A percentile compares a stretch with the other conserved stretches of the same genome.
Conservation (phyloP, 2,888 invertebrate genomes). For the Tridacna gigas region DNA sequence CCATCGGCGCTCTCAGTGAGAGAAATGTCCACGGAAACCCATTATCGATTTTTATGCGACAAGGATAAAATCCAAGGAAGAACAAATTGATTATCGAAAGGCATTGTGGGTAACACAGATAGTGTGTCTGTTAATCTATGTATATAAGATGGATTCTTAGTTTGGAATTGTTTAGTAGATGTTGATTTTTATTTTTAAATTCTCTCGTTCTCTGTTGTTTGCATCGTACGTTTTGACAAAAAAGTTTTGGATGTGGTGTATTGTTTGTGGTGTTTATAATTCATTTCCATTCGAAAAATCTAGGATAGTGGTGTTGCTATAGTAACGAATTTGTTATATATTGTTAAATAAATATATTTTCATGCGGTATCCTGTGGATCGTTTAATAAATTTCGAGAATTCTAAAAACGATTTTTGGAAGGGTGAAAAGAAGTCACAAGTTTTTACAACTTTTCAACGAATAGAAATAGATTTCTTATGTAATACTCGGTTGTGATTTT, state of each 20-base stretch:
- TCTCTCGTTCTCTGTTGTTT: background rate
- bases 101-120: constrained; percentile 49
- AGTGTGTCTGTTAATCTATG: constrained; percentile 63
- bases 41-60: constrained; percentile 28
- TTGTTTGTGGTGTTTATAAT: background rate
- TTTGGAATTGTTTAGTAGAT: background rate
- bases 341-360: too few species aligned
- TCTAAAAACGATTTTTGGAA: background rate
- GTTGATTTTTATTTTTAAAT: background rate
- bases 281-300: background rate
- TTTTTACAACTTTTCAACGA: background rate
- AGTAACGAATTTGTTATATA: constrained; percentile 5
- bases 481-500: background rate
- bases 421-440: background rate
- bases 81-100: constrained; percentile 67
- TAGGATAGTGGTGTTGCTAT: background rate
- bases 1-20: background rate
- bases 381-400: background rate
- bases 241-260: background rate
- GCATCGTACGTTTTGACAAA: background rate
- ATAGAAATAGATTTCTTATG: background rate
- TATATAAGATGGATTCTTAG: constrained; percentile 35
- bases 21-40: background rate
- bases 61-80: constrained; percentile 55
- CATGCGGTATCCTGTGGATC: too few species aligned